These are phyloP conservation scores for Oasisia sp. DNA, from an alignment of 2,888 invertebrate species.

Conservation along the genomic window DNA sequence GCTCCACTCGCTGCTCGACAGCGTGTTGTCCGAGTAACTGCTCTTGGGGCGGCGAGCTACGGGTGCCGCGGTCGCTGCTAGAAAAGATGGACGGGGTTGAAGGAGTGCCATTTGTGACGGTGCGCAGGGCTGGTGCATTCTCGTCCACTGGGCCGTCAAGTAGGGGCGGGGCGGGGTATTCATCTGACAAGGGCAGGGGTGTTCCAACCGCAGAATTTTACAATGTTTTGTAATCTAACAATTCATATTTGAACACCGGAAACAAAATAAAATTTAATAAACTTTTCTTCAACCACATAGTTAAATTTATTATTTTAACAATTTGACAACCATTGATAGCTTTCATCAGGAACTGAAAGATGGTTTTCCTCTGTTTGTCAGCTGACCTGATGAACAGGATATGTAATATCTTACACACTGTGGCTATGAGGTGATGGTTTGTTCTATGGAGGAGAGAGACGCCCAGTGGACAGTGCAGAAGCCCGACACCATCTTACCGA, in stretches of 20 bases:
- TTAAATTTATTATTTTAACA: too few relatives aligned
- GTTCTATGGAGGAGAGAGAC: not conserved
- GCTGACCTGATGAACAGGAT: too few relatives aligned
- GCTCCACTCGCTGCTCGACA: constrained; percentile 38
- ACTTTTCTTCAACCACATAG: too few relatives aligned
- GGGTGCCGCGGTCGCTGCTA: not conserved
- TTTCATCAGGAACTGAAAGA: too few relatives aligned
- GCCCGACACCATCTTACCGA: constrained; percentile 13
- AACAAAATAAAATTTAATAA: not conserved
- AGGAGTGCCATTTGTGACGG: constrained; percentile 4
- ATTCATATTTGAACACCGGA: not conserved
- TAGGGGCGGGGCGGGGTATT: not conserved
- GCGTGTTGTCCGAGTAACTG: constrained; percentile 36
- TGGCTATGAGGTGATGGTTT: not conserved
- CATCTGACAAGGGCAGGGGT: not conserved
- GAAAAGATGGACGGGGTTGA: not conserved
- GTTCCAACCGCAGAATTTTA: not conserved
- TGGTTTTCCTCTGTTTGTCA: too few relatives aligned
- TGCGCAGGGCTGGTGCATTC: not conserved
- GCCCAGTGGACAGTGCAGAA: constrained; percentile 2
- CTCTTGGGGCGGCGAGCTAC: constrained; percentile 31
- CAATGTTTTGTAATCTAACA: not conserved
- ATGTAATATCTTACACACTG: not conserved
- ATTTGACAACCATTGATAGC: too few relatives aligned
- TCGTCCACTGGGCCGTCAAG: not conserved